Base-by-base conservation (phyloP, 92 coral and sea anemone species). In the Phenganax marumi region DNA sequence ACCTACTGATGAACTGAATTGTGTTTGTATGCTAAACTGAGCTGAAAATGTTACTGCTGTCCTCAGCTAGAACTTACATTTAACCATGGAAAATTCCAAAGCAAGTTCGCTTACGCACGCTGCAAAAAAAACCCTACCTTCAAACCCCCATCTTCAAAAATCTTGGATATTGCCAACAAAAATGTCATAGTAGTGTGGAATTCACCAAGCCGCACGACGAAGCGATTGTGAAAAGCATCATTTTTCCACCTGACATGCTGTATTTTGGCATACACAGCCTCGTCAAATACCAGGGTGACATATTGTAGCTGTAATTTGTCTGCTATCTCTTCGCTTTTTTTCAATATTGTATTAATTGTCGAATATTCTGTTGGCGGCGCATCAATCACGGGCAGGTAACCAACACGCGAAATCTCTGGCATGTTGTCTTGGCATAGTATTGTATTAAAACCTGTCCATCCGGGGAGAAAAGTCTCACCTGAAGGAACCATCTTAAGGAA, bases 401-500 rank as follows among this genome's bases (percentile, higher is more conserved):
- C 74, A 24, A 68, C 50, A 19, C 74, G 49, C 10, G 50, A 26
- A 26, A 68, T 48, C 13, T 68, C 74, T 23, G 74, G 74, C 22
- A 68, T 68, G 49, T 68, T 48, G 49, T 68, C 74, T 22, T 68
- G 14, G 22, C 52, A 47, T 6, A 68, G 24, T 19, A 56, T 56
- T 14, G 63, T 56, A 19, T 56, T 56, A 19, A 56, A 56, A 19
- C 63, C 63, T 14, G 74, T 68, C 74, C 74, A 68, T 26, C 74
- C 74, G 26, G 74, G 74, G 14, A 68, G 49, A 26, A 10, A 0
- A 8, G 74, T 68, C 52, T 68, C 74, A 68, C 22, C 49, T 26
- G 74, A 26, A n/a, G 84, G 56, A 64, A 53, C 49, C 77, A 77
- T 84, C 88, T 46, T 84, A 8, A 52, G 24, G 22, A 84, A 21